Percentiles rank a stretch among this genome's conserved stretches.
phyloP scores from a whole-genome alignment of 64 coral and sea anemone genomes.

The Pocillopora verrucosa region DNA sequence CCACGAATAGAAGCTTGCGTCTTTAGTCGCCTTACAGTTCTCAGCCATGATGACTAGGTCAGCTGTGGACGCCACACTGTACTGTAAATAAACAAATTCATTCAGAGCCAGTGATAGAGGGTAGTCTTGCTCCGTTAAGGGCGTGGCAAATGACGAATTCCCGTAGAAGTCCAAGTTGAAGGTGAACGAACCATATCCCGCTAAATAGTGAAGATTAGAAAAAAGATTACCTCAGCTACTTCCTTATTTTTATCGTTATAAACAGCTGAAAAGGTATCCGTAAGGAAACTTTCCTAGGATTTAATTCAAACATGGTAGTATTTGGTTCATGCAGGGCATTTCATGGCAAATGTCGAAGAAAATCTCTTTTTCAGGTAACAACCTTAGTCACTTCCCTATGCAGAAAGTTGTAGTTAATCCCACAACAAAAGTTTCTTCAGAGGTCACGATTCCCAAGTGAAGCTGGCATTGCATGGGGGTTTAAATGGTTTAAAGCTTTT shows the following conservation, averaged over 20 bases:
- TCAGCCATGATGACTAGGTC: slow-evolving; percentile 36
- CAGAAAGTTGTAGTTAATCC: too few species aligned
- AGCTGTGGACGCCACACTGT: slow-evolving; percentile 14
- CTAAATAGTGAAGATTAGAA: neutral
- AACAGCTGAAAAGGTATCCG: neutral
- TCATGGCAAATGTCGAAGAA: too few species aligned
- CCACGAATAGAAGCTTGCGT: slow-evolving; percentile 12
- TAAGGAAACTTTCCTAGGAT: neutral
- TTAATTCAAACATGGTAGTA: too few species aligned
- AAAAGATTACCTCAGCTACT: neutral
- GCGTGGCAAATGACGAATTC: neutral
- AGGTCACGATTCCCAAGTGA: too few species aligned
- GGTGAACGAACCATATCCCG: slow-evolving; percentile 20
- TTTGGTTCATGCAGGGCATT: too few species aligned
- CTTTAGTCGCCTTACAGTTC: slow-evolving; percentile 20
- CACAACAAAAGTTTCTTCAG: too few species aligned
- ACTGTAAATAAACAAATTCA: neutral
- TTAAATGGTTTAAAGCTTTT: too few species aligned
- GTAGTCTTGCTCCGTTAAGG: slow-evolving; percentile 2
- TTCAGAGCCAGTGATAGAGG: neutral
- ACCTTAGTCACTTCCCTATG: too few species aligned
- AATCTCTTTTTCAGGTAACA: too few species aligned
- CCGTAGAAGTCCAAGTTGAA: slow-evolving; percentile 33
- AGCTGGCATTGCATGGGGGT: too few species aligned
- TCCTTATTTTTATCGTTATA: neutral